These are phyloP conservation scores for Listronotus oregonensis DNA, from an alignment of 1,140 invertebrate genomes.

Conservation along the genomic window DNA sequence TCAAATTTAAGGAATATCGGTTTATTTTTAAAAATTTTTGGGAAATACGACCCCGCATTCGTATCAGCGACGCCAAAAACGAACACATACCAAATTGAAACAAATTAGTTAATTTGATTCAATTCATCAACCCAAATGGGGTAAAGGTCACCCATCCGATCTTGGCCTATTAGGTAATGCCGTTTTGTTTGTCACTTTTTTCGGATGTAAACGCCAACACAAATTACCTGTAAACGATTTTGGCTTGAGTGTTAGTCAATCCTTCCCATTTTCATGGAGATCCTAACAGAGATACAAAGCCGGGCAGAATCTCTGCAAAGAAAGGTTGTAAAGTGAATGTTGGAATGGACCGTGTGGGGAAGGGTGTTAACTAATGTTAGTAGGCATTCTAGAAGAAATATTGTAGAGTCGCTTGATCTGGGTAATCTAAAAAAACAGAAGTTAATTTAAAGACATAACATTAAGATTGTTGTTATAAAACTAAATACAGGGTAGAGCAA, in stretches of 20 bases:
- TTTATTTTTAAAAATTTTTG: too few species aligned
- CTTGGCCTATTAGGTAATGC: too few species aligned
- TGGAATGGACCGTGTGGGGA: slow-evolving; percentile 78
- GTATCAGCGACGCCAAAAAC: too few species aligned
- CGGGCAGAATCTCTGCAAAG: slow-evolving; percentile 90
- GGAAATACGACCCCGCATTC: too few species aligned
- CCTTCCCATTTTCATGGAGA: slow-evolving; percentile 73
- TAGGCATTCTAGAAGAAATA: slow-evolving; percentile 85
- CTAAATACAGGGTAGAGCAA: too few species aligned
- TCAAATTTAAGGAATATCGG: too few species aligned
- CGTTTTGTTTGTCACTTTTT: too few species aligned
- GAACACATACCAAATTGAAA: too few species aligned
- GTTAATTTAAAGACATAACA: slow-evolving; percentile 49
- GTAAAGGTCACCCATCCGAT: too few species aligned
- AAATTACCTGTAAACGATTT: slow-evolving; percentile 81
- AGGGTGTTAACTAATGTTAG: slow-evolving; percentile 82
- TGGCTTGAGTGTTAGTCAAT: slow-evolving; percentile 78
- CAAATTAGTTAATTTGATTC: too few species aligned
- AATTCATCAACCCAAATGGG: too few species aligned
- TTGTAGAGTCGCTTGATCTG: slow-evolving; percentile 68
- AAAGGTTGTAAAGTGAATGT: slow-evolving; percentile 82
- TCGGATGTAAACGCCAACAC: too few species aligned
- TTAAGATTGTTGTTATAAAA: slow-evolving; percentile 1
- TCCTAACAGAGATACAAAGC: slow-evolving; percentile 81
- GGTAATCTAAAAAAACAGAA: slow-evolving; percentile 52